Evolutionary conservation across 2,888 invertebrate genomes (phyloP), one percentile per base, ranked within the genome.

Genomic region (Drosophila vallismaia): DNA sequence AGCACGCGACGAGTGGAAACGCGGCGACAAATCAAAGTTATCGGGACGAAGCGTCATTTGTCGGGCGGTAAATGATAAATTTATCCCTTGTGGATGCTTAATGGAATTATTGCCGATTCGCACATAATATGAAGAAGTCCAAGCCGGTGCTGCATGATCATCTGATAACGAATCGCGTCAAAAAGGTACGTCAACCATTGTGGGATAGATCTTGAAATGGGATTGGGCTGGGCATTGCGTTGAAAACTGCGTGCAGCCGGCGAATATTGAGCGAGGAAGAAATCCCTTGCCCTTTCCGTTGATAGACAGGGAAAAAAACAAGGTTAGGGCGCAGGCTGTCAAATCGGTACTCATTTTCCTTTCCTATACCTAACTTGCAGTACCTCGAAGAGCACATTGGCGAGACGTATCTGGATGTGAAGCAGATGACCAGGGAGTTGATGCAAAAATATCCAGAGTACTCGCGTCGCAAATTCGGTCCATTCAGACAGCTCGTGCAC

Each of bases 301-400:
- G 24, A 14, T 5, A 10, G 44, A 24, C n/a, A 7, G 2, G 24
- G 12, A 63, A 67, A 33, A 63, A 69, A 85, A 76, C 76, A 81
- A 81, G 87, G 85, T 78, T 87, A 82, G 69, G 70, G 54, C 31
- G 72, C 55, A 64, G 54, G 33, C 44, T 56, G 52, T 10, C 33
- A 44, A 51, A 42, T 46, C 63, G 71, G 40, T 49, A 54, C 19
- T 45, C 1, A 48, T 28, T 54, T 56, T 50, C 33, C 5, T 36
- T 14, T 9, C 12, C 19, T 19, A 1, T 7, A 24, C 42, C 12
- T 19, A 10, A 1, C 28, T 54, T 46, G 3, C 48, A 85, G 79
- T 97, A 97, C 90, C 93, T 97, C 84, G 95, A 95, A 75, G 95
- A 95, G 82, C 96, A 96, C 92, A 95, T 95, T 71, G 95, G 96